These are phyloP conservation scores for Anseranas semipalmata DNA, from an alignment of 2,113 vertebrate genomes.

Conservation along the genomic window DNA sequence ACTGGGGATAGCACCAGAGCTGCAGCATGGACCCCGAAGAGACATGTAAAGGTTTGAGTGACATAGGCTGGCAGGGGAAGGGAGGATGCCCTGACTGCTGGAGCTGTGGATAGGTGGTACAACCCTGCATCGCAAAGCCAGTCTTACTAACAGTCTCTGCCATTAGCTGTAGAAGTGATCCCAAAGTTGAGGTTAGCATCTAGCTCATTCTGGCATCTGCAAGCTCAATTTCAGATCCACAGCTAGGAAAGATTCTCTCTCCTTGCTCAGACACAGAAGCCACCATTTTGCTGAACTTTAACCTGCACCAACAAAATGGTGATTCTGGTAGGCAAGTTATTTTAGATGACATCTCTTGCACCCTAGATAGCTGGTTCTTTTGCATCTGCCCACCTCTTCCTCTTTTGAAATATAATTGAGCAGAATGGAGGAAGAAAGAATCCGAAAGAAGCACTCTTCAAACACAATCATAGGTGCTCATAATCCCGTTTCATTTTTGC, in stretches of 20 bases:
- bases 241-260: background rate
- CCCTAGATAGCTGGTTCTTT: background rate
- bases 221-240: background rate
- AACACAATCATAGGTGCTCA: background rate
- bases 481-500: background rate
- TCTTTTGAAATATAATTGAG: background rate
- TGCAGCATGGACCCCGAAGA: background rate
- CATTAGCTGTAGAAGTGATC: background rate
- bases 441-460: background rate
- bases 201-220: background rate
- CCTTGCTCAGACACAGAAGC: background rate
- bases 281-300: constrained; percentile 22
- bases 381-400: background rate
- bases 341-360: background rate
- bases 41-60: background rate
- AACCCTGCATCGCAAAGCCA: background rate
- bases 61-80: background rate
- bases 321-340: background rate
- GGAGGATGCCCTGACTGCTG: background rate
- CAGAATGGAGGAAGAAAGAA: background rate
- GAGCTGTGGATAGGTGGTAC: background rate
- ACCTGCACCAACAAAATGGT: background rate
- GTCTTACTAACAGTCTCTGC: background rate
- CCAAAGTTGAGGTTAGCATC: background rate
- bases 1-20: background rate